A percentile compares a stretch with the other conserved stretches of the same genome.
These are phyloP conservation scores for Dysidea cf. avara DNA, from an alignment of 37 sponge, comb jelly and placozoan genomes.

Conservation along the genomic window DNA sequence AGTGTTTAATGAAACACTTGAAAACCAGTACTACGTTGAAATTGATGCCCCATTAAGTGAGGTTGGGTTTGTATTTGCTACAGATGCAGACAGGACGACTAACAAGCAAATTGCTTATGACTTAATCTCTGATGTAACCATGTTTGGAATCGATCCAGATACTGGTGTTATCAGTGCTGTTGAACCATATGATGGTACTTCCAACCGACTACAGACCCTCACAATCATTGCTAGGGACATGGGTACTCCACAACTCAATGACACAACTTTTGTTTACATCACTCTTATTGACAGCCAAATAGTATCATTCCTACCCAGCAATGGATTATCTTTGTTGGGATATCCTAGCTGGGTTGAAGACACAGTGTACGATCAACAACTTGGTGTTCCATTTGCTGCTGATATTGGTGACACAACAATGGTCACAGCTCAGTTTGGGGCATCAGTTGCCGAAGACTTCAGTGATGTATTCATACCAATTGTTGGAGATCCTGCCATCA, in stretches of 20 bases:
- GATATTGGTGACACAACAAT: conserved; percentile 21
- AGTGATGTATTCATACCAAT: conserved; percentile 13
- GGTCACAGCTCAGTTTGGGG: conserved; percentile 23
- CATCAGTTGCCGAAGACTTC: conserved; percentile 4
- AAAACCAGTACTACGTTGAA: conserved; percentile 35
- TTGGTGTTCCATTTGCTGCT: conserved; percentile 33
- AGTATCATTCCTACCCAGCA: conserved; percentile 10
- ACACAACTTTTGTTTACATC: conserved; percentile 5
- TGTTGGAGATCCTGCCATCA: conserved; percentile 13
- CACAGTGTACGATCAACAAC: conserved; percentile 20
- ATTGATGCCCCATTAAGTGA: not conserved
- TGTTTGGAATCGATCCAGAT: conserved; percentile 28
- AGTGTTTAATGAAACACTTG: conserved; percentile 8
- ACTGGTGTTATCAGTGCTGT: conserved; percentile 33
- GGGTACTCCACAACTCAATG: conserved; percentile 14
- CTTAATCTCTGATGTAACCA: not conserved
- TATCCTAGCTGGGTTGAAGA: not conserved
- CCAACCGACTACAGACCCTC: conserved; percentile 1
- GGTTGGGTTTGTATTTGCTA: conserved; percentile 53
- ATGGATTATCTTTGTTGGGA: conserved; percentile 26
- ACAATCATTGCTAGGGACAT: conserved; percentile 33
- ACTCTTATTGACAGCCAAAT: conserved; percentile 49
- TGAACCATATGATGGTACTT: conserved; percentile 10
- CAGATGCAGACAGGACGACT: conserved; percentile 46
- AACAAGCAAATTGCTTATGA: conserved; percentile 42